Conservation (phyloP, 2,888 invertebrate species). For the Protonemura montana region DNA sequence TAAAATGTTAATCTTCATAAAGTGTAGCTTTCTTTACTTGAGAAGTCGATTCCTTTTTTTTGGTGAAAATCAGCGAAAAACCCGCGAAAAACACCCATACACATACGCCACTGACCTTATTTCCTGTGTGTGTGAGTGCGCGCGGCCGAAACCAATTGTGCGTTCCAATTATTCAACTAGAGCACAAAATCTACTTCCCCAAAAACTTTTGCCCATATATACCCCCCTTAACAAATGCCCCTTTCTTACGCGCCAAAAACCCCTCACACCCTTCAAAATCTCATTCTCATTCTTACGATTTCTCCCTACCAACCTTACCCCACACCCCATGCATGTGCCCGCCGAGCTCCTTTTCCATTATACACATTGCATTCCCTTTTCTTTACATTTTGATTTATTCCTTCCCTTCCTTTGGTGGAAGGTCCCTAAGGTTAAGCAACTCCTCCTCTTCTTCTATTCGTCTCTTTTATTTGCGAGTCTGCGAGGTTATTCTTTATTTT, state of each 20-base stretch:
- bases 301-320: neutral
- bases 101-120: neutral
- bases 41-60: neutral
- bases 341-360: neutral
- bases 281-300: slow-evolving; percentile 8
- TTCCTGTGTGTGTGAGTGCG: neutral
- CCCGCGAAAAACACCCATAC: no score
- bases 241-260: neutral
- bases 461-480: slow-evolving; percentile 19
- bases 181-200: slow-evolving; percentile 2
- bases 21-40: no score
- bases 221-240: neutral
- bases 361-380: slow-evolving; percentile 32
- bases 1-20: no score
- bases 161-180: neutral
- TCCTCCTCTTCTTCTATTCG: slow-evolving; percentile 30
- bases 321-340: neutral
- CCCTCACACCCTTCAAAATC: neutral
- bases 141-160: neutral
- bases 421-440: slow-evolving; percentile 16
- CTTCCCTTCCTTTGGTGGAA: slow-evolving; percentile 21
- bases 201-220: neutral
- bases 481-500: slow-evolving; percentile 13
- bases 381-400: slow-evolving; percentile 41
- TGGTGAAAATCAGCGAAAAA: neutral